phyloP scores from a whole-genome alignment of 2,113 vertebrate genomes.

The Limnothrissa miodon region DNA sequence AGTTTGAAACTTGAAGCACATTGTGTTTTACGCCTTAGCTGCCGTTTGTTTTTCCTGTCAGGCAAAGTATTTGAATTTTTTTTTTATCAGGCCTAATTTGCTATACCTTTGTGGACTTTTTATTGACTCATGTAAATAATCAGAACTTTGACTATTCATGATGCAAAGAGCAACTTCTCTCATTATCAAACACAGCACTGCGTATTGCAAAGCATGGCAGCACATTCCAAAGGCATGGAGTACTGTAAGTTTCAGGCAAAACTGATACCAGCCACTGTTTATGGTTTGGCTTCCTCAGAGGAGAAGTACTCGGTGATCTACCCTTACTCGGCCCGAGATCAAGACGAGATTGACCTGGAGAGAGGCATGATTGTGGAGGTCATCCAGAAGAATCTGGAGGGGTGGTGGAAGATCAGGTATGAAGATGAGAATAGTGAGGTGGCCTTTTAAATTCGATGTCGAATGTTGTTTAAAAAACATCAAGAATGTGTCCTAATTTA shows the following conservation, averaged over 20 bases:
- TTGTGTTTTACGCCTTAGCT: not conserved
- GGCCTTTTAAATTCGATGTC: not conserved
- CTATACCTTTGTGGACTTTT: not conserved
- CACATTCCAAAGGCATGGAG: not conserved
- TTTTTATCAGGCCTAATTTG: not conserved
- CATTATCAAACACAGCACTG: not conserved
- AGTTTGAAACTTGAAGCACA: not conserved
- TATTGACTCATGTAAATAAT: not conserved
- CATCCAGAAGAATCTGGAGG: slow-evolving; percentile 97
- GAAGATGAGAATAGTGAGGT: not conserved
- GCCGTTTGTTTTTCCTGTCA: not conserved
- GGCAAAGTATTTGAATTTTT: not conserved
- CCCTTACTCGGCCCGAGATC: slow-evolving; percentile 85
- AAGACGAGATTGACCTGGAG: slow-evolving; percentile 95
- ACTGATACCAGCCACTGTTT: not conserved
- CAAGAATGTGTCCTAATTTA: too few species aligned
- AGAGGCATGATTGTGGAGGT: slow-evolving; percentile 89
- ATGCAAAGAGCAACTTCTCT: not conserved
- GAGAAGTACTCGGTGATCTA: slow-evolving; percentile 95
- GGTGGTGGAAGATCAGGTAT: slow-evolving; percentile 99
- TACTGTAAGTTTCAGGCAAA: not conserved
- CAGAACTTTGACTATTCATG: not conserved
- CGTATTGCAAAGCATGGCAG: not conserved
- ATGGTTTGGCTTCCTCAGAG: slow-evolving; percentile 66
- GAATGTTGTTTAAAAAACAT: not conserved